phyloP scores from a whole-genome alignment of 2,113 vertebrate species.

The Urocitellus parryii region DNA sequence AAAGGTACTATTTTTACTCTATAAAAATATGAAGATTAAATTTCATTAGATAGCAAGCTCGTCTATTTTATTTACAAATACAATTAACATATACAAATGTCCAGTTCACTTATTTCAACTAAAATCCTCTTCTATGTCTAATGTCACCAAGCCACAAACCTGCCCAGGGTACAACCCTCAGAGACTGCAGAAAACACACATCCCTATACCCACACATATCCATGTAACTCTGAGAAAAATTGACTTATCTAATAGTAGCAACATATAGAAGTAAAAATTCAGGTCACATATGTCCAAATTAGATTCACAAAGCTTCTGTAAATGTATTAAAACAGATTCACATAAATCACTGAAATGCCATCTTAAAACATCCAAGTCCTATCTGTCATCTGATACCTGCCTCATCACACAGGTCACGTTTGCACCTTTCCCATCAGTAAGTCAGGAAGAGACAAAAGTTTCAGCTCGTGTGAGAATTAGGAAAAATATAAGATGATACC shows the following conservation, averaged over 20 bases:
- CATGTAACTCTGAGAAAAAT: slow-evolving; percentile 25
- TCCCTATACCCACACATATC: neutral
- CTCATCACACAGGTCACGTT: neutral
- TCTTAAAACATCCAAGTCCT: neutral
- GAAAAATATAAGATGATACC: neutral
- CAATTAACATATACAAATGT: neutral
- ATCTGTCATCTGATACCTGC: neutral
- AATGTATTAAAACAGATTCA: slow-evolving; percentile 39
- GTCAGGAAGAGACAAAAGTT: neutral
- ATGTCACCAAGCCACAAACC: neutral
- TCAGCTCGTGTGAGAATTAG: neutral
- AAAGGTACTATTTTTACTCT: neutral
- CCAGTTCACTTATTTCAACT: neutral
- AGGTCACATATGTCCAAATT: neutral
- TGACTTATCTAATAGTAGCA: neutral
- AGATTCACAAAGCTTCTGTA: slow-evolving; percentile 49
- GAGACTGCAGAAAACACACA: neutral
- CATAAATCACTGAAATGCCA: slow-evolving; percentile 41
- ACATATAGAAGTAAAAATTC: slow-evolving; percentile 39
- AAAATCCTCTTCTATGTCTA: neutral
- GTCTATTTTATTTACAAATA: neutral
- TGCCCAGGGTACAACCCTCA: neutral
- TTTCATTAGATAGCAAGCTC: neutral
- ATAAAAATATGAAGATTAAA: slow-evolving; percentile 1
- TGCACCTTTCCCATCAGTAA: neutral